Conservation (phyloP, 2,113 vertebrate species). For the Chionomys nivalis region DNA sequence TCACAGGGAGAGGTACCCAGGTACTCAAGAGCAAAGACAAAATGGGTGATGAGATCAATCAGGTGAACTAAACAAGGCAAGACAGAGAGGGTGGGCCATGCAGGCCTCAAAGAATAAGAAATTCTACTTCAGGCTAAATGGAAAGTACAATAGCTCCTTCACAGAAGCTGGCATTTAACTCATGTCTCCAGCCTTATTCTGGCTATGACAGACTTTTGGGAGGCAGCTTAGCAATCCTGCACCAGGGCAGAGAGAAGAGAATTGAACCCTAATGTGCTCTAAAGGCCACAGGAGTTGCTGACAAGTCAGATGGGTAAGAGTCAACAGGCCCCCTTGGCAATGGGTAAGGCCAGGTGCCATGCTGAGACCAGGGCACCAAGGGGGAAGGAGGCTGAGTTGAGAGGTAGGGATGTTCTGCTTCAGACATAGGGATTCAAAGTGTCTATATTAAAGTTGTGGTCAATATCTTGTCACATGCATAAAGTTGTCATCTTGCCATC, state of each 20-base stretch:
- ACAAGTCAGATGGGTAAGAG: neutral
- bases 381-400: neutral
- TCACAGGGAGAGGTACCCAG: neutral
- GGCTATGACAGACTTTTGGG: neutral
- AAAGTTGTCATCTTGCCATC: neutral
- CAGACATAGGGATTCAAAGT: neutral
- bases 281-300: neutral
- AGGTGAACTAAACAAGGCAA: neutral
- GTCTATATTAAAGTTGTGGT: neutral
- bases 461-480: neutral
- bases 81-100: too few relatives aligned
- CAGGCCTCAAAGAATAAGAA: accelerated
- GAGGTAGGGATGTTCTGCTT: neutral
- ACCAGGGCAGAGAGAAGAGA: neutral
- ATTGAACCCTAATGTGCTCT: neutral
- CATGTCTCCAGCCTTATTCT: neutral
- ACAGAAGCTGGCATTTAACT: neutral
- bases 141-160: neutral
- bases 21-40: neutral
- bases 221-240: neutral
- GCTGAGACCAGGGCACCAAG: neutral
- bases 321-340: neutral
- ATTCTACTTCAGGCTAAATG: neutral
- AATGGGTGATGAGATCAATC: neutral
- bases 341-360: neutral